Percentiles rank a stretch among this genome's conserved stretches.
These are phyloP conservation scores for Trichonephila inaurata DNA, from an alignment of 1,140 invertebrate species.

Conservation along the genomic window DNA sequence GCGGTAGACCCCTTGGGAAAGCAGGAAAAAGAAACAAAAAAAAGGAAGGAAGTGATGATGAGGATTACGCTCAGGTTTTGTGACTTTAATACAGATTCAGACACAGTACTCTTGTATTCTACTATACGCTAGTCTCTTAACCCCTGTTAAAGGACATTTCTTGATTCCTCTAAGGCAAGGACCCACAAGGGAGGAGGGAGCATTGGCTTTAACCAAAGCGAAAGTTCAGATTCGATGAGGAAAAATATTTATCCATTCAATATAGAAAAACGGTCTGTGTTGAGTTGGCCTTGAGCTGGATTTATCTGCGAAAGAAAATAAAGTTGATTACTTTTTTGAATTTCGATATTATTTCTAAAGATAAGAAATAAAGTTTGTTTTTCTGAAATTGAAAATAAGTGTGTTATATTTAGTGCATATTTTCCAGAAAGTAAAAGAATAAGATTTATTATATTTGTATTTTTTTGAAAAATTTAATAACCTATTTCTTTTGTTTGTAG, in stretches of 20 bases:
- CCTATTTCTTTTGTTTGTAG: no score
- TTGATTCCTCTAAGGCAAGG: not conserved
- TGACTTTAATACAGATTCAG: slow-evolving; percentile 64
- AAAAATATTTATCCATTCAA: not conserved
- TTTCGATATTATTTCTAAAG: not conserved
- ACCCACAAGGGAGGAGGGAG: no score
- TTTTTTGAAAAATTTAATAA: no score
- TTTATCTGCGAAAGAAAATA: not conserved
- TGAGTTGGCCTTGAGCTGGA: not conserved
- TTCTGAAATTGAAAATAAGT: no score
- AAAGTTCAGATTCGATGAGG: not conserved
- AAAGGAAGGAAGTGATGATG: slow-evolving; percentile 29
- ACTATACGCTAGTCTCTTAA: not conserved
- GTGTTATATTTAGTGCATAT: no score
- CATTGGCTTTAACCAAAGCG: not conserved
- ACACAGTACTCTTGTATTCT: not conserved
- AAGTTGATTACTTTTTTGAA: not conserved
- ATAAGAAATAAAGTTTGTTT: no score
- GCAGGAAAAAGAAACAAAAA: not conserved
- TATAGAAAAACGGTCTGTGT: not conserved
- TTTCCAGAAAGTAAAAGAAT: no score
- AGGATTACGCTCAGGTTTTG: slow-evolving; percentile 29
- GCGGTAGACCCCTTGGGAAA: not conserved
- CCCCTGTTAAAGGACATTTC: not conserved
- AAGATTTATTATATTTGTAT: no score